Conservation (phyloP, 2,113 vertebrate genomes). For the Amphiprion ocellaris region DNA sequence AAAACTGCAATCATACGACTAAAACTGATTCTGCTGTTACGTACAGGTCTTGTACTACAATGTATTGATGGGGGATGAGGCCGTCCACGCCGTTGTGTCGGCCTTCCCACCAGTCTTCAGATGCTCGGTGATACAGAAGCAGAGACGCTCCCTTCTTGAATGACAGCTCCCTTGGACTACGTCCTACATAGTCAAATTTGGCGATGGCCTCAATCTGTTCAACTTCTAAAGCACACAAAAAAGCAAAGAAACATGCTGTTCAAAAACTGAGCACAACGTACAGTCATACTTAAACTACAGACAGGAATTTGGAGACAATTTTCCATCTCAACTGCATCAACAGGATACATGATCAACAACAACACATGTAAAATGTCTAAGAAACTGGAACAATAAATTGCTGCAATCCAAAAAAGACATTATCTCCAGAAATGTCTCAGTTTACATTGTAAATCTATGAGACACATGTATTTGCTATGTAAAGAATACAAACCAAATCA, state of each 20-base stretch:
- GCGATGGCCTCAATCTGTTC: constrained; percentile 99
- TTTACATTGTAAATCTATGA: no score
- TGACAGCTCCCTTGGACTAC: constrained; percentile 94
- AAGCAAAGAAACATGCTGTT: not conserved
- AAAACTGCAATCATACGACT: not conserved
- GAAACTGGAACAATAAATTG: no score
- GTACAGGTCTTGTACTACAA: constrained; percentile 99
- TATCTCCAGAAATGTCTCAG: no score
- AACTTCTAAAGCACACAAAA: constrained; percentile 86
- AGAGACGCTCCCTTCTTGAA: constrained; percentile 98
- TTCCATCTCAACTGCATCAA: no score
- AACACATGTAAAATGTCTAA: no score
- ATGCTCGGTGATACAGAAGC: constrained; percentile 95
- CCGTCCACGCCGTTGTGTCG: constrained; percentile 97
- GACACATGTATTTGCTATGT: no score
- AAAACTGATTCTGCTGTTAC: constrained; percentile 62
- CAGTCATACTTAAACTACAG: not conserved
- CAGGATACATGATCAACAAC: no score
- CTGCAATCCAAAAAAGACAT: no score
- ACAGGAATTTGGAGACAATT: no score
- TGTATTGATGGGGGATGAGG: constrained; percentile 98
- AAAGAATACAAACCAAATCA: no score
- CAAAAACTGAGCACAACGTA: not conserved
- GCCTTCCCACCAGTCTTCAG: constrained; percentile 99
- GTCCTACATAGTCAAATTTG: constrained; percentile 97